phyloP scores from a whole-genome alignment of 2,888 invertebrate species.

The Drosophila merina region DNA sequence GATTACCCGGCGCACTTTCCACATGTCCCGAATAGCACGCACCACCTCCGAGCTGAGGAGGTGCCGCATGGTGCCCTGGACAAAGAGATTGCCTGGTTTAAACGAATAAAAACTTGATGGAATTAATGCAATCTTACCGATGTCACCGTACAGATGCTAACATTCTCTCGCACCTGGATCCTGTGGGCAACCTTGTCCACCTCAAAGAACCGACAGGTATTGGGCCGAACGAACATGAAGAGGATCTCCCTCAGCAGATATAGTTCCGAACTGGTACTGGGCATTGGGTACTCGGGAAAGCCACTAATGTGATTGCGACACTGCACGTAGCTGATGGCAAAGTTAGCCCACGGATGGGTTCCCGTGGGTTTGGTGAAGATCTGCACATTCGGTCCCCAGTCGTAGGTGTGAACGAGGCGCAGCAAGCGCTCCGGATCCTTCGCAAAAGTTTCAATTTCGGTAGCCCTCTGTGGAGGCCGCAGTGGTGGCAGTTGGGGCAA shows the following conservation, averaged over 20 bases:
- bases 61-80: slow-evolving; percentile 64
- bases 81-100: background rate
- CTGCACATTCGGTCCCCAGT: slow-evolving; percentile 82
- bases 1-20: slow-evolving; percentile 82
- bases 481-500: slow-evolving; percentile 15
- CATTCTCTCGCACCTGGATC: slow-evolving; percentile 69
- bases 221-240: slow-evolving; percentile 82
- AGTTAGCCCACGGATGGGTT: slow-evolving; percentile 81
- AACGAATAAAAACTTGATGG: too few relatives aligned
- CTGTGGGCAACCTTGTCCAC: slow-evolving; percentile 41
- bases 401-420: slow-evolving; percentile 83
- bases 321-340: slow-evolving; percentile 83
- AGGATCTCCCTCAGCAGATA: slow-evolving; percentile 82
- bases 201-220: slow-evolving; percentile 76
- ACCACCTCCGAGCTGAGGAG: slow-evolving; percentile 72
- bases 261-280: slow-evolving; percentile 77
- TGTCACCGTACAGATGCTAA: slow-evolving; percentile 78
- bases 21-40: slow-evolving; percentile 76
- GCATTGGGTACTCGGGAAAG: slow-evolving; percentile 53
- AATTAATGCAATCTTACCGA: slow-evolving; percentile 62
- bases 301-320: slow-evolving; percentile 65
- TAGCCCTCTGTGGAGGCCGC: slow-evolving; percentile 49
- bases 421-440: slow-evolving; percentile 78
- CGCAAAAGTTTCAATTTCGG: background rate
- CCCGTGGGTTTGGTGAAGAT: slow-evolving; percentile 76